Conservation (phyloP, 35 echinoderm and acorn worm genomes). For the Stichopus chloronotus region DNA sequence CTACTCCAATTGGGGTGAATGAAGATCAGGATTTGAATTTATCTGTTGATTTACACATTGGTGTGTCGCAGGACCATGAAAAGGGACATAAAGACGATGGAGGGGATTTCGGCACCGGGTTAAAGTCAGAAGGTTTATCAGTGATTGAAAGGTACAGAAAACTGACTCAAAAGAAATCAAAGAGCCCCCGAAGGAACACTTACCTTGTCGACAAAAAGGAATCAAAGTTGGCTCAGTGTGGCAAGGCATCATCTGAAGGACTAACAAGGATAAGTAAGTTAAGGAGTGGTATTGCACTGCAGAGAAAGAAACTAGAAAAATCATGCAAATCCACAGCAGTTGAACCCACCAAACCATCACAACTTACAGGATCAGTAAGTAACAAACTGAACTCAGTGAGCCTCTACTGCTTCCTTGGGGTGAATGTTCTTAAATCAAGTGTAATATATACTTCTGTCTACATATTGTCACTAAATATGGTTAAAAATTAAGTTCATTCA, state of each 20-base stretch:
- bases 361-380: not conserved
- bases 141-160: constrained; percentile 34
- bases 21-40: constrained; percentile 40
- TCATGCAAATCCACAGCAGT: not conserved
- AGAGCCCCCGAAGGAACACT: constrained; percentile 5
- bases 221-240: not conserved
- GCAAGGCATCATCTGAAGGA: not conserved
- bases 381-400: not conserved
- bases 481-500: too few species aligned
- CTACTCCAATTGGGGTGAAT: not conserved
- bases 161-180: constrained; percentile 15
- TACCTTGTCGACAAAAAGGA: constrained; percentile 3
- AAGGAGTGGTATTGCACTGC: not conserved
- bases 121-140: not conserved
- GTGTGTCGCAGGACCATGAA: not conserved
- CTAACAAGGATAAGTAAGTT: not conserved
- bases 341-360: not conserved
- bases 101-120: not conserved
- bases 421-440: too few species aligned
- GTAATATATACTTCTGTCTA: too few species aligned
- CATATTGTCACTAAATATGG: too few species aligned
- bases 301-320: not conserved
- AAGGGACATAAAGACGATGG: not conserved
- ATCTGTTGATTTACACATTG: constrained; percentile 23
- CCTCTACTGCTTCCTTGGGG: too few species aligned